phyloP scores from a whole-genome alignment of 2,113 vertebrate species.

The Ceyx melanurus region DNA sequence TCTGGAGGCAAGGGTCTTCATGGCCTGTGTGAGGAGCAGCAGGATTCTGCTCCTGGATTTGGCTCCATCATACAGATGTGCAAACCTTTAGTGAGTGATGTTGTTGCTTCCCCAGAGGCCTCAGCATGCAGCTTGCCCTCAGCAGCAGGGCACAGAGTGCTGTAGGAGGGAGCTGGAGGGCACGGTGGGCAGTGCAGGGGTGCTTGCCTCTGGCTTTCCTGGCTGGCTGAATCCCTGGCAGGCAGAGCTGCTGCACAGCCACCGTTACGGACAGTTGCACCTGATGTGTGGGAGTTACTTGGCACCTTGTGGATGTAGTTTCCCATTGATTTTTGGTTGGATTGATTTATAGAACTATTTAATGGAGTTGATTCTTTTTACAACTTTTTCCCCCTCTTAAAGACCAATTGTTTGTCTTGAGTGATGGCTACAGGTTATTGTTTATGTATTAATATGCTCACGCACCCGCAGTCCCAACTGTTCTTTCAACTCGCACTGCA shows the following conservation, averaged over 20 bases:
- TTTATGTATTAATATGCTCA: conserved; percentile 33
- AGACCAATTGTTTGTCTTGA: conserved; percentile 58
- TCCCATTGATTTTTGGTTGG: conserved; percentile 63
- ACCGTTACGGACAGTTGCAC: conserved; percentile 5
- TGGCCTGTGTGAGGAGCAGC: background rate
- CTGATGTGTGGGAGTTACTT: conserved; percentile 45
- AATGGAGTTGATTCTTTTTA: conserved; percentile 65
- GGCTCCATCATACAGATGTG: background rate
- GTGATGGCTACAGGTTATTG: conserved; percentile 35
- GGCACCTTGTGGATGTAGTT: conserved; percentile 30
- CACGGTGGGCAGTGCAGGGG: fast-evolving
- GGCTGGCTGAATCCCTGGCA: background rate
- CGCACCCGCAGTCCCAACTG: background rate
- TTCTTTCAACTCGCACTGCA: background rate
- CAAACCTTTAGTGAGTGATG: background rate
- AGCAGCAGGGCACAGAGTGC: fast-evolving
- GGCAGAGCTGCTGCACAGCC: background rate
- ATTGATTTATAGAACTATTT: conserved; percentile 71
- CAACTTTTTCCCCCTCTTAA: conserved; percentile 57
- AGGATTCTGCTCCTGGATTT: fast-evolving
- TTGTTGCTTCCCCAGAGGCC: background rate
- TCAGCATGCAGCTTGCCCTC: background rate
- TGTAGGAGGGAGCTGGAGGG: background rate
- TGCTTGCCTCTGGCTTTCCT: background rate
- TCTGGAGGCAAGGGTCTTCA: background rate